Conservation (phyloP, 2,888 invertebrate genomes). For the Neoascia interrupta region DNA sequence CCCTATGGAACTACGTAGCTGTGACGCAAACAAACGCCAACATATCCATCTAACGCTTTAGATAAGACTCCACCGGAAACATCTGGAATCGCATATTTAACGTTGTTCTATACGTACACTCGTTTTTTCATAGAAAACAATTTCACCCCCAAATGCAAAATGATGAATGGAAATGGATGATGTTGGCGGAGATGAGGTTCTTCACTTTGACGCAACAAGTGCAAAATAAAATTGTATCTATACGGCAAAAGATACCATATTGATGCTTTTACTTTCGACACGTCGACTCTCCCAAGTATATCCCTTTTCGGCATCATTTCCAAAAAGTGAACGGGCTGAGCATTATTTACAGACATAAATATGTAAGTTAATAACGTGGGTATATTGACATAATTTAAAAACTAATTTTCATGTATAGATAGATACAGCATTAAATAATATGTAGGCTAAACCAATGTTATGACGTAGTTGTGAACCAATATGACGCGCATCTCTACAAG, state of each 20-base stretch:
- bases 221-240: neutral
- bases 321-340: too few relatives aligned
- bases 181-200: too few relatives aligned
- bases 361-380: too few relatives aligned
- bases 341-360: too few relatives aligned
- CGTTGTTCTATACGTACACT: constrained; percentile 14
- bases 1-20: neutral
- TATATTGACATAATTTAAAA: too few relatives aligned
- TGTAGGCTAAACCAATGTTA: neutral
- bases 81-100: constrained; percentile 49
- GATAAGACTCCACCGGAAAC: constrained; percentile 32
- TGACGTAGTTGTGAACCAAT: constrained; percentile 24
- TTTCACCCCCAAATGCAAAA: too few relatives aligned
- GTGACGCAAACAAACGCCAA: constrained; percentile 16
- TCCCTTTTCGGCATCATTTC: too few relatives aligned
- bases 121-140: too few relatives aligned
- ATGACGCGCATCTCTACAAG: constrained; percentile 9
- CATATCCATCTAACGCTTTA: neutral
- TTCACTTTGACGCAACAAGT: constrained; percentile 55
- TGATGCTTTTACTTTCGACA: too few relatives aligned
- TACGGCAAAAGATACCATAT: constrained; percentile 13
- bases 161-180: constrained; percentile 30
- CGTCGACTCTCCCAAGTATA: too few relatives aligned
- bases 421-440: too few relatives aligned
- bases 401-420: too few relatives aligned